These are phyloP conservation scores for Allacma fusca DNA, from an alignment of 2,888 invertebrate species.

Conservation along the genomic window DNA sequence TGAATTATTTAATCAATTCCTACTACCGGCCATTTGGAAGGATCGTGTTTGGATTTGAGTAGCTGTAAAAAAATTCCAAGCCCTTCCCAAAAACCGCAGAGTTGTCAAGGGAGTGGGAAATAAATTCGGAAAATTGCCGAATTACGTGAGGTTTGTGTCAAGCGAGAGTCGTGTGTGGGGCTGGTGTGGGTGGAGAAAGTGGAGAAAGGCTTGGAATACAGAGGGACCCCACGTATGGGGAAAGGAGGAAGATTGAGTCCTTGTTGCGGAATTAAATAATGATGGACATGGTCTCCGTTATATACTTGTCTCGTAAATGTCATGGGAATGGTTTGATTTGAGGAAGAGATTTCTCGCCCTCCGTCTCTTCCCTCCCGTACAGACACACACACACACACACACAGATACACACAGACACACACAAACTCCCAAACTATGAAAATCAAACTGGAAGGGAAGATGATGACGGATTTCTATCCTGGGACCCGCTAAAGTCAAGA, in stretches of 20 bases:
- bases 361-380: neutral
- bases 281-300: constrained; percentile 2
- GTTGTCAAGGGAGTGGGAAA: neutral
- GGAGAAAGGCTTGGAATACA: too few relatives aligned
- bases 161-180: neutral
- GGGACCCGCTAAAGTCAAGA: neutral
- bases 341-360: neutral
- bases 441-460: neutral
- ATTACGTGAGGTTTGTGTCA: neutral
- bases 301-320: constrained; percentile 9
- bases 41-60: neutral
- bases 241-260: neutral
- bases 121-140: neutral
- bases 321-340: constrained; percentile 19
- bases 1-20: too few relatives aligned
- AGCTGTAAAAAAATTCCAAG: neutral
- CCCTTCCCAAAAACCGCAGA: neutral
- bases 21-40: too few relatives aligned
- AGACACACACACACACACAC: too few relatives aligned
- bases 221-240: neutral
- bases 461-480: constrained; percentile 8
- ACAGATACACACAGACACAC: too few relatives aligned
- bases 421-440: neutral
- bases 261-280: constrained; percentile 4
- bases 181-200: too few relatives aligned